Evolutionary conservation across 2,888 invertebrate species (phyloP).

Genomic region (Diaphora mendica): DNA sequence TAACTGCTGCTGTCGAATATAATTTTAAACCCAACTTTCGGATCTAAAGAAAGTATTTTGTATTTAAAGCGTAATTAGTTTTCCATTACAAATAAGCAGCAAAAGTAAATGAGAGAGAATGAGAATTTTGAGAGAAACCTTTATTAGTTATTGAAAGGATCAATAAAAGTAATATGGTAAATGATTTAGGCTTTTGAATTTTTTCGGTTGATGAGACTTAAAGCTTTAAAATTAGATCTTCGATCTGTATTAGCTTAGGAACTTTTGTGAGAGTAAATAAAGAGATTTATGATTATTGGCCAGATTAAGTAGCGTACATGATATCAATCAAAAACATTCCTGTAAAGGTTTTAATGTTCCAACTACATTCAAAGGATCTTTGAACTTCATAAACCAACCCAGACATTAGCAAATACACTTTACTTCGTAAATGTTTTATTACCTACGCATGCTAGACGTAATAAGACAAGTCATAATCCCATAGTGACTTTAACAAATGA

Average conservation of each 20-base stretch:
- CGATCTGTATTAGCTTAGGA: no score
- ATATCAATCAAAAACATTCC: not conserved
- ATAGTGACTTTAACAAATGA: conserved; percentile 37
- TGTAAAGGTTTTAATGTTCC: not conserved
- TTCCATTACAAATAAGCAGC: conserved; percentile 42
- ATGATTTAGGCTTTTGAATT: conserved; percentile 10
- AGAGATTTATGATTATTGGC: no score
- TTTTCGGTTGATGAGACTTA: not conserved
- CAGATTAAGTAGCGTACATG: not conserved
- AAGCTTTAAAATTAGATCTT: not conserved
- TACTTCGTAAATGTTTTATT: conserved; percentile 13
- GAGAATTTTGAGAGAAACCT: conserved; percentile 31
- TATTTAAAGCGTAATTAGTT: conserved; percentile 48
- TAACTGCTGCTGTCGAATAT: conserved; percentile 19
- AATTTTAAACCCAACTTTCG: conserved; percentile 36
- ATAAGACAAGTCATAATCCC: conserved; percentile 25
- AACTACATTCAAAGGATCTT: not conserved
- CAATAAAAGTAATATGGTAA: conserved; percentile 4
- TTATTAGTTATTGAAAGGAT: conserved; percentile 25
- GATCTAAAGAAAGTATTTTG: conserved; percentile 40
- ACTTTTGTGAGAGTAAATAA: no score
- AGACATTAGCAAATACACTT: not conserved
- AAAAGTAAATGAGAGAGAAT: conserved; percentile 30
- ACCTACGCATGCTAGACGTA: conserved; percentile 18
- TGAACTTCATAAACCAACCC: not conserved